Evolutionary conservation across 2,797 vertebrate species (phyloP).

Genomic region (Astyanax mexicanus): DNA sequence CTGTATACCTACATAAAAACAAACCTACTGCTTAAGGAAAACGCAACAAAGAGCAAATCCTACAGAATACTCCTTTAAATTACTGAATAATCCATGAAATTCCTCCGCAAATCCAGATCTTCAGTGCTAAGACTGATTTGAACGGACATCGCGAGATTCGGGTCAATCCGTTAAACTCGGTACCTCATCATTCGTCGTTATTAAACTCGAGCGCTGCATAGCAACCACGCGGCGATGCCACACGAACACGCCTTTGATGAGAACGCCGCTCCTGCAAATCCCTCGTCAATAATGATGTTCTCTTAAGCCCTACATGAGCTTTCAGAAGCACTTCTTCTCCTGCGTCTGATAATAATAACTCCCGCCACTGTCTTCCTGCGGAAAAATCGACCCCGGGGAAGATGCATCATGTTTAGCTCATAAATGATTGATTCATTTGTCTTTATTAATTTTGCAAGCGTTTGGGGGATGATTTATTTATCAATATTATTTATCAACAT

Average conservation of each 20-base stretch:
- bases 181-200: too few species aligned
- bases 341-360: slow-evolving; percentile 6
- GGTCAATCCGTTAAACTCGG: too few species aligned
- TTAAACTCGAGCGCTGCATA: too few species aligned
- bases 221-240: slow-evolving; percentile 13
- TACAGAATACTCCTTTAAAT: too few species aligned
- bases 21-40: too few species aligned
- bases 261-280: slow-evolving; percentile 49
- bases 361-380: neutral
- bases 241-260: slow-evolving; percentile 6
- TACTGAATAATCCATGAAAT: too few species aligned
- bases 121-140: too few species aligned
- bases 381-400: neutral
- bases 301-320: neutral
- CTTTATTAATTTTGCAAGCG: slow-evolving; percentile 56
- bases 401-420: slow-evolving; percentile 52
- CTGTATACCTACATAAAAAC: too few species aligned
- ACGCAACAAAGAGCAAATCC: too few species aligned
- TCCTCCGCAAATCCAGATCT: too few species aligned
- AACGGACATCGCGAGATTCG: too few species aligned
- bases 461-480: slow-evolving; percentile 57
- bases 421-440: slow-evolving; percentile 61
- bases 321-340: slow-evolving; percentile 4
- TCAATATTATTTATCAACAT: too few species aligned
- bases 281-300: slow-evolving; percentile 45